phyloP scores from a whole-genome alignment of 2,113 vertebrate genomes.

The Myotis davidii region DNA sequence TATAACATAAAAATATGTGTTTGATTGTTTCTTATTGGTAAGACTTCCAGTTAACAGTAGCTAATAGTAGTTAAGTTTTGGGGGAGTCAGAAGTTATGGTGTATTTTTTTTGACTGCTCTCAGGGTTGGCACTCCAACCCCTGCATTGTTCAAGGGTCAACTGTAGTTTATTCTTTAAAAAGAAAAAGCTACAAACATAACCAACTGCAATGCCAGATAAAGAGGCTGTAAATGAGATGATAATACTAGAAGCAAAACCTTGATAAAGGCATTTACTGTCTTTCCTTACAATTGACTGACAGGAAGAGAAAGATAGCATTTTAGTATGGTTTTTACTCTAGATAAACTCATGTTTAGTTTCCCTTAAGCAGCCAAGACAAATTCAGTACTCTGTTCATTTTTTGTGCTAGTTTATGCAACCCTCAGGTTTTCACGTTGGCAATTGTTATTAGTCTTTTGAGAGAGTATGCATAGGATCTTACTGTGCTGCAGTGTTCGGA shows the following conservation, averaged over 20 bases:
- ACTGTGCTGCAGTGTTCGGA: background rate
- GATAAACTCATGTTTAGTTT: slow-evolving; percentile 21
- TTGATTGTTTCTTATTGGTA: background rate
- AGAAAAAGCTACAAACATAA: slow-evolving; percentile 27
- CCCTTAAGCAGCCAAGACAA: background rate
- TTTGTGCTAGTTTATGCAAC: background rate
- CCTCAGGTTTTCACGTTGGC: background rate
- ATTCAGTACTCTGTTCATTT: background rate
- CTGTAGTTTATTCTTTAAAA: background rate
- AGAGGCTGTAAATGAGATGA: slow-evolving; percentile 1
- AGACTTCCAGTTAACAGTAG: background rate
- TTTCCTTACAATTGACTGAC: background rate
- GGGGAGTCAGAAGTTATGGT: background rate
- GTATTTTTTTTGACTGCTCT: background rate
- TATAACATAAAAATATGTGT: background rate
- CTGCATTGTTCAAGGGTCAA: background rate
- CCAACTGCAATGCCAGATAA: background rate
- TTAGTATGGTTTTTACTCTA: background rate
- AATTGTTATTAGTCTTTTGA: background rate
- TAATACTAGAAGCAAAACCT: background rate
- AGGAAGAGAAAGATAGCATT: background rate
- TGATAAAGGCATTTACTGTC: slow-evolving; percentile 13
- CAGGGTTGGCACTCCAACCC: background rate
- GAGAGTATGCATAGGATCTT: background rate
- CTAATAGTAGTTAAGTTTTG: background rate